Conservation (phyloP, 2,113 vertebrate genomes). For the Nerophis ophidion region DNA sequence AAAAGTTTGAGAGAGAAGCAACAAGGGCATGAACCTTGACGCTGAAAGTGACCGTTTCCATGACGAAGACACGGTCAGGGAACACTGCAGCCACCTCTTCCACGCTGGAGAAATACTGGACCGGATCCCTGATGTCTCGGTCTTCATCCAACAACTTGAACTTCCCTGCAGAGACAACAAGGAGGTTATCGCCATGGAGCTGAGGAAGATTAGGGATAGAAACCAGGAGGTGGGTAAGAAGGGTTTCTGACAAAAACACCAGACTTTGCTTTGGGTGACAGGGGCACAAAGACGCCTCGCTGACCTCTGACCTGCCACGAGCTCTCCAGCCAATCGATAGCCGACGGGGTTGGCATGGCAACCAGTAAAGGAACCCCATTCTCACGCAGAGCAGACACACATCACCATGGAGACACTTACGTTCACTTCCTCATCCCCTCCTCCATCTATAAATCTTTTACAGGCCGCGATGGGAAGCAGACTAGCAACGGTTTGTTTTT, state of each 20-base stretch:
- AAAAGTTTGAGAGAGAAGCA: background rate
- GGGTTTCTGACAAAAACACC: conserved; percentile 15
- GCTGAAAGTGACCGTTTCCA: conserved; percentile 96
- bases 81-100: conserved; percentile 94
- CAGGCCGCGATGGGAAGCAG: conserved; percentile 9
- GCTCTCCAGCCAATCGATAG: conserved; percentile 46
- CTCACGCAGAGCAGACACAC: conserved; percentile 64
- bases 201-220: background rate
- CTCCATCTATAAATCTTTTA: conserved; percentile 23
- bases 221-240: background rate
- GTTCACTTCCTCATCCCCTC: conserved; percentile 22
- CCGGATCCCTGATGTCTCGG: conserved; percentile 87
- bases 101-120: conserved; percentile 95
- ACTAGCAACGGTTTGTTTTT: conserved; percentile 11
- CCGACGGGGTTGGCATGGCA: conserved; percentile 51
- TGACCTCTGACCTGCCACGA: conserved; percentile 67
- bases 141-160: conserved; percentile 98
- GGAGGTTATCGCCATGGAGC: background rate
- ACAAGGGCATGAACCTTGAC: conserved; percentile 79
- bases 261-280: conserved; percentile 22
- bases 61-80: conserved; percentile 93
- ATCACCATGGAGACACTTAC: conserved; percentile 63
- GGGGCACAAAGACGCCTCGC: conserved; percentile 55
- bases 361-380: conserved; percentile 66
- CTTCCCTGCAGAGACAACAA: conserved; percentile 74